Percentiles rank a stretch among this genome's conserved stretches.
phyloP scores from a whole-genome alignment of 2,888 invertebrate genomes.

The Camptogramma bilineatum region DNA sequence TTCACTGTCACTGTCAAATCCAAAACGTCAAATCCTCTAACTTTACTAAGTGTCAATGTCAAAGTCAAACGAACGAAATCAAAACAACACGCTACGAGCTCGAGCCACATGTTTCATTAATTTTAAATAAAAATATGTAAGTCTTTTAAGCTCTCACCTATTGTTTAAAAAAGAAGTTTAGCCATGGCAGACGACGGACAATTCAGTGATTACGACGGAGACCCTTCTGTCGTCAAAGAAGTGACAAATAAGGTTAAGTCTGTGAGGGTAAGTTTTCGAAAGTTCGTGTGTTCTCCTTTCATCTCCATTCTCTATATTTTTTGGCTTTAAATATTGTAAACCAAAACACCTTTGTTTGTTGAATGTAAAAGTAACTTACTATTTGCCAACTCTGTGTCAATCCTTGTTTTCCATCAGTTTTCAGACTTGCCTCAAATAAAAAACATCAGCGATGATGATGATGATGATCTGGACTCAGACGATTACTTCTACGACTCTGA shows the following conservation, averaged over 20 bases:
- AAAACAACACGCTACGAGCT: no score
- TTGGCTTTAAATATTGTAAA: not conserved
- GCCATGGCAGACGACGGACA: constrained; percentile 65
- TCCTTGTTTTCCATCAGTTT: constrained; percentile 60
- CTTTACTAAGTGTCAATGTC: not conserved
- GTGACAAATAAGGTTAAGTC: constrained; percentile 64
- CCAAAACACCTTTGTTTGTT: not conserved
- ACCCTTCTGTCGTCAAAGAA: constrained; percentile 45
- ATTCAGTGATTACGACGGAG: constrained; percentile 77
- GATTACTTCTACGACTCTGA: constrained; percentile 77
- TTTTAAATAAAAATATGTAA: not conserved
- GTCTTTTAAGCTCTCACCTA: not conserved
- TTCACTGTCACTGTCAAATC: not conserved
- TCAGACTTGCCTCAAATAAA: constrained; percentile 65
- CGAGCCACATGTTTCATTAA: no score
- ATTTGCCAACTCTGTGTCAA: not conserved
- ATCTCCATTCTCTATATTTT: not conserved
- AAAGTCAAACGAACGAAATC: not conserved
- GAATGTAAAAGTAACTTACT: no score
- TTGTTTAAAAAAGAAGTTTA: not conserved
- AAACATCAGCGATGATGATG: constrained; percentile 61
- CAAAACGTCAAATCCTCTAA: not conserved
- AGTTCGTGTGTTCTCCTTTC: not conserved
- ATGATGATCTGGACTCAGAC: constrained; percentile 70
- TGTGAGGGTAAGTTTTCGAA: constrained; percentile 67